These are phyloP conservation scores for Dolichallabes microphthalmus DNA, from an alignment of 2,113 vertebrate species.

Conservation along the genomic window DNA sequence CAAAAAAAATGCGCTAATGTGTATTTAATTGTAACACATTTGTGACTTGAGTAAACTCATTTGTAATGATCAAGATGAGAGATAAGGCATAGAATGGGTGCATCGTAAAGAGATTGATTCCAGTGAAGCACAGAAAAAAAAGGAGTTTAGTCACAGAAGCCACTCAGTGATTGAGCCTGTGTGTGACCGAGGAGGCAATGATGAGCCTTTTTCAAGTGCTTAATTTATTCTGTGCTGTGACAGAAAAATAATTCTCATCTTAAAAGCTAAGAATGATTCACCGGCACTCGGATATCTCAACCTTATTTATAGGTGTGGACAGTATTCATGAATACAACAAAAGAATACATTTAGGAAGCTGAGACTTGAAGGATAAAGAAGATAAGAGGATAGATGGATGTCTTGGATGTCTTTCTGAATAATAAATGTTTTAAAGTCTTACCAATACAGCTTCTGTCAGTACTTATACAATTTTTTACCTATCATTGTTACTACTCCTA, in stretches of 20 bases:
- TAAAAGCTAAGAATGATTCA: neutral
- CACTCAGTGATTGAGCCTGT: neutral
- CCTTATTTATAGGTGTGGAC: neutral
- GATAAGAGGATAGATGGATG: neutral
- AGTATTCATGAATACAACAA: conserved; percentile 1
- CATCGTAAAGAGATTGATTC: neutral
- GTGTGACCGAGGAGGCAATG: neutral
- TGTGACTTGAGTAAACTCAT: conserved; percentile 5
- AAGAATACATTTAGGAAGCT: neutral
- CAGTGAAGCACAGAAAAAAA: neutral
- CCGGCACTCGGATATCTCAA: neutral
- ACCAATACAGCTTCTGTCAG: neutral
- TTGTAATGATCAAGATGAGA: neutral
- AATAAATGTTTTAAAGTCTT: neutral
- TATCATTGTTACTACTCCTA: neutral
- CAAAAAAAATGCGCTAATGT: neutral
- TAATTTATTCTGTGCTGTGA: neutral
- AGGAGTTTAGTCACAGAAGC: neutral
- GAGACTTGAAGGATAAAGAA: neutral
- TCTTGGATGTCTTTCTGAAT: neutral
- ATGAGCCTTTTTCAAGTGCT: neutral
- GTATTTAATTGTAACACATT: conserved; percentile 21
- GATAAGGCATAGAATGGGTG: conserved; percentile 6
- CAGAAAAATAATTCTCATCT: neutral
- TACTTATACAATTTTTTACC: neutral